Base-by-base conservation (phyloP, 1,140 invertebrate genomes). In the Tigriopus japonicus region DNA sequence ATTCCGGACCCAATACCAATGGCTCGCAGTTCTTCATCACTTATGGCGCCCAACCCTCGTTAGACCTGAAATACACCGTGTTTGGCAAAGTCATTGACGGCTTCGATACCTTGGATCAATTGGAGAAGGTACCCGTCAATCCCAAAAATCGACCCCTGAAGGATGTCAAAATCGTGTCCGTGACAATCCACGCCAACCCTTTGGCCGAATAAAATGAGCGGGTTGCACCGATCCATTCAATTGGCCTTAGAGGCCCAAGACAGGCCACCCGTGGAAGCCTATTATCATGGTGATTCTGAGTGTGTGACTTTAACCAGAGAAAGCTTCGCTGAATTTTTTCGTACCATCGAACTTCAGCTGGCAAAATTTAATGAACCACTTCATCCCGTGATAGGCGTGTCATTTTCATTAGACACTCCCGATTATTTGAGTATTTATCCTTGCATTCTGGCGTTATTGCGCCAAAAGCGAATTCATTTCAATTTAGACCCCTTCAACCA, bases 1-100 rank as follows among this genome's bases (percentile, higher is more conserved):
- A 95, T 69, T 96, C 89, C 76, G 93, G 93, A 17, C 89, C 91
- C 13, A 94, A 98, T 70, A 88, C 88, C n/a, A 98, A 98, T 78
- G 86, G 82, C n/a, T 93, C 89, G 67, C 94, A 98, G 71, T 98
- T 98, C 74, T 98, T 97, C 68, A 86, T 98, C 63, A 86, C 87
- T 0, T 97, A 96, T 73, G 81, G 78, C 6, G 82, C 90, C 63
- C 92, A 98, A 67, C 84, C 89, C 12, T 56, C 59, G n/a, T 42
- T 61, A 42, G 59, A 61, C 51, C 45, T 61, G 3, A 61, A 61
- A 21, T 56, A 64, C 19, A 64, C 19, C 58, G 56, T 65, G 63
- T 69, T 69, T 81, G 81, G 65, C 72, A 94, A 91, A 72, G 81
- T 98, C 0, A 97, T 99, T 63, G 94, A 98, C 80, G 95, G 95